A percentile compares a stretch with the other conserved stretches of the same genome.
These are phyloP conservation scores for Notechis scutatus DNA, from an alignment of 2,113 vertebrate species.

Conservation along the genomic window DNA sequence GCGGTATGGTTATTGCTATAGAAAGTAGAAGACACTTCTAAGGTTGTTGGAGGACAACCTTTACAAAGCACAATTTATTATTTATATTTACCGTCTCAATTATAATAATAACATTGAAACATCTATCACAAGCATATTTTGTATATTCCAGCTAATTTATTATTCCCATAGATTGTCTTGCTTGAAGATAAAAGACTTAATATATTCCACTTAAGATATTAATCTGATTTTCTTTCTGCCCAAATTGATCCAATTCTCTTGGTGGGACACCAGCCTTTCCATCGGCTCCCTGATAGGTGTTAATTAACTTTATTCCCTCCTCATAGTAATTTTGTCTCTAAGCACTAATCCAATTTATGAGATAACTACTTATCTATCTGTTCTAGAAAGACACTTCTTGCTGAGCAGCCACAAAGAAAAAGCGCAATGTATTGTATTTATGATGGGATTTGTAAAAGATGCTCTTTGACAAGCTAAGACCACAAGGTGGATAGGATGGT, in stretches of 20 bases:
- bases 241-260: not conserved
- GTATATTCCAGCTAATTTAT: not conserved
- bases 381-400: not conserved
- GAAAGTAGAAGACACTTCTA: not conserved
- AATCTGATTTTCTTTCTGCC: not conserved
- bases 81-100: not conserved
- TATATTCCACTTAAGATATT: not conserved
- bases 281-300: not conserved
- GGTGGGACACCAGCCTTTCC: not conserved
- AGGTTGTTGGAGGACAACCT: not conserved
- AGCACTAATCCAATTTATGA: not conserved
- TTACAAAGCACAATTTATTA: not conserved
- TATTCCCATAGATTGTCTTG: not conserved
- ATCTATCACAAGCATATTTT: not conserved
- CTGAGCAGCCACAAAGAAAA: not conserved
- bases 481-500: not conserved
- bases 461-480: not conserved
- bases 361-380: not conserved
- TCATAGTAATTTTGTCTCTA: not conserved
- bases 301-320: not conserved
- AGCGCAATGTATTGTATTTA: not conserved
- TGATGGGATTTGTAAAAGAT: not conserved
- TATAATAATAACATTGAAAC: not conserved
- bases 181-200: not conserved
- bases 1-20: not conserved